phyloP scores from a whole-genome alignment of 2,888 invertebrate species.

The Drosophila cyrtoloma region DNA sequence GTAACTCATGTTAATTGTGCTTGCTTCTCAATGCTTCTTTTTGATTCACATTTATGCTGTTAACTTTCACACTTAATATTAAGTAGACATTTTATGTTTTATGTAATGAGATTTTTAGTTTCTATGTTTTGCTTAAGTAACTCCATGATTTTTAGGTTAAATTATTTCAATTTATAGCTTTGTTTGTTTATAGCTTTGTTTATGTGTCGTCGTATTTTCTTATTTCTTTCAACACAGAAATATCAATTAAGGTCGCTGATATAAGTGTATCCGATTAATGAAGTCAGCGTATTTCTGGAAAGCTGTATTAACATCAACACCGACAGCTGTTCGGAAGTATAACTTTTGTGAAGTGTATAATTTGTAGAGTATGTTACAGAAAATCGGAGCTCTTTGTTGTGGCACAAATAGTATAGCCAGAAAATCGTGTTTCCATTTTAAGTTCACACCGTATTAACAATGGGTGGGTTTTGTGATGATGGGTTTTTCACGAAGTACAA shows the following conservation, averaged over 20 bases:
- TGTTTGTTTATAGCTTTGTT: conserved; percentile 10
- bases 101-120: conserved; percentile 6
- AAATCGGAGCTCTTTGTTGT: conserved; percentile 68
- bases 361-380: conserved; percentile 50
- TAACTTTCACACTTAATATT: conserved; percentile 75
- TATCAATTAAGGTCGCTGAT: conserved; percentile 5
- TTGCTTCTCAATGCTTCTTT: conserved; percentile 26
- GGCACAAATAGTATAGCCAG: conserved; percentile 53
- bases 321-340: conserved; percentile 17
- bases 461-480: conserved; percentile 67
- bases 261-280: conserved; percentile 13
- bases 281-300: conserved; percentile 22
- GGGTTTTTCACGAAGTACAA: conserved; percentile 16
- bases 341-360: conserved; percentile 42
- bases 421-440: conserved; percentile 63
- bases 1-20: conserved; percentile 20
- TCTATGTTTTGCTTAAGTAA: conserved; percentile 5
- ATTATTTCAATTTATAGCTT: conserved; percentile 7
- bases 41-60: conserved; percentile 73
- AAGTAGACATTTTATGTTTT: conserved; percentile 59
- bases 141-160: conserved; percentile 14
- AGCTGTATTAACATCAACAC: conserved; percentile 22
- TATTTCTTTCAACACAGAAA: neutral
- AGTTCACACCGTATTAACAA: conserved; percentile 47
- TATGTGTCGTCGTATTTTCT: conserved; percentile 8